These are phyloP conservation scores for Macropodus opercularis DNA, from an alignment of 2,797 vertebrate species.

Conservation along the genomic window DNA sequence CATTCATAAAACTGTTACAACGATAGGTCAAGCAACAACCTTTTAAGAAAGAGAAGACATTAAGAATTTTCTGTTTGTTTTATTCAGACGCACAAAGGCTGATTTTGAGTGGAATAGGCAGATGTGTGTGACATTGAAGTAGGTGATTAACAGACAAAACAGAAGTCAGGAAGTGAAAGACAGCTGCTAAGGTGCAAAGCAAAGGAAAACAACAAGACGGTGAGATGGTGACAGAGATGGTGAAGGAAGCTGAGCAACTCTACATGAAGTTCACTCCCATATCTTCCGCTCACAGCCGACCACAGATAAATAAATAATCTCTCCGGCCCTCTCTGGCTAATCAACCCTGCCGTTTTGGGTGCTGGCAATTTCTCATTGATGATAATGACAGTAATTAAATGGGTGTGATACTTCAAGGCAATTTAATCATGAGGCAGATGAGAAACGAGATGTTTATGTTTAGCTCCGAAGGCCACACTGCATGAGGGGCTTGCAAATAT, in stretches of 20 bases:
- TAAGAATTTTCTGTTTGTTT: background rate
- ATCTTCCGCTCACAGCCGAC: slow-evolving; percentile 73
- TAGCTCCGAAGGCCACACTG: slow-evolving; percentile 43
- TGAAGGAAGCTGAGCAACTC: slow-evolving; percentile 36
- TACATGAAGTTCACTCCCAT: slow-evolving; percentile 58
- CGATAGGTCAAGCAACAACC: slow-evolving; percentile 2
- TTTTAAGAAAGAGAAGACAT: background rate
- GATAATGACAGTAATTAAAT: slow-evolving; percentile 85
- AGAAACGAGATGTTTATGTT: slow-evolving; percentile 63
- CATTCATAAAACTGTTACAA: slow-evolving; percentile 2
- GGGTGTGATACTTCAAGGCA: slow-evolving; percentile 79
- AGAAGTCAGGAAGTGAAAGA: slow-evolving; percentile 23
- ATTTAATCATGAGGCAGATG: slow-evolving; percentile 75
- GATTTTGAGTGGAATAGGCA: background rate
- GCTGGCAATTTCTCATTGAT: slow-evolving; percentile 78
- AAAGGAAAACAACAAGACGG: slow-evolving; percentile 17
- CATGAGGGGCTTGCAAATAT: slow-evolving; percentile 28
- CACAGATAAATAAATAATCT: slow-evolving; percentile 76
- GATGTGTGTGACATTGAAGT: slow-evolving; percentile 22
- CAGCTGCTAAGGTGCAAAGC: slow-evolving; percentile 3
- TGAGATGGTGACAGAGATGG: slow-evolving; percentile 13
- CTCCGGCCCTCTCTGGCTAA: slow-evolving; percentile 74
- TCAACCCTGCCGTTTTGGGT: slow-evolving; percentile 77
- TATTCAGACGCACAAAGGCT: slow-evolving; percentile 5
- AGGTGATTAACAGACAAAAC: slow-evolving; percentile 18